Base-by-base conservation (phyloP, 2,888 invertebrate genomes). In the Dorcus hopei region DNA sequence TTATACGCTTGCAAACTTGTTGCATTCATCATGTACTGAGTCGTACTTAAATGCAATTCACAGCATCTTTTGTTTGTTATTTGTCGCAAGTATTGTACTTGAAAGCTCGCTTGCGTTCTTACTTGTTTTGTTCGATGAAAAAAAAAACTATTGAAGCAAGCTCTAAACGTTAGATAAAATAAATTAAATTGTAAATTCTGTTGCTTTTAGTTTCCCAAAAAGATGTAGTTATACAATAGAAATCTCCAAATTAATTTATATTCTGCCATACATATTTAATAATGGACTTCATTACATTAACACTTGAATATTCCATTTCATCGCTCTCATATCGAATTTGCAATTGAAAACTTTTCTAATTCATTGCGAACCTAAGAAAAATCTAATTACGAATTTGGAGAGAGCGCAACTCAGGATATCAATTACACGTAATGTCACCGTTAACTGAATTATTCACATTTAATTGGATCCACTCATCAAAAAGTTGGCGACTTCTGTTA, bases 401-500 rank as follows among this genome's bases (percentile, higher is more conserved):
- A 33, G 26, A 33, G 26, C 26, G 26, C 6, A 33, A 33, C 26
- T 51, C 55, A 67, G 72, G 72, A 76, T 77, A 77, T 77, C 77
- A 77, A 76, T 77, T 77, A 77, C 76, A 72, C 59, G 68, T 75
- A 75, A 77, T 76, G 77, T 74, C 73, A 69, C 72, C 76, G 75
- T 76, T 75, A 75, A 74, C 75, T 77, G 73, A 77, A 77, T 77
- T 77, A 77, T 77, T 77, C 77, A 77, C 70, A 74, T 77, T 74
- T 77, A 77, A 77, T 77, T 77, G 77, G 76, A 69, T 67, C 70
- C 69, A 73, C 74, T 74, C 77, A 77, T 77, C 77, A 76, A 77
- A 77, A 78, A 78, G 72, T 77, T 77, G 74, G 75, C 76, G 76
- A 77, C 77, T 76, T 76, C 76, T 76, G 76, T 77, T 77, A 72